phyloP scores from a whole-genome alignment of 2,888 invertebrate species.

The Synanthedon andrenaeformis region DNA sequence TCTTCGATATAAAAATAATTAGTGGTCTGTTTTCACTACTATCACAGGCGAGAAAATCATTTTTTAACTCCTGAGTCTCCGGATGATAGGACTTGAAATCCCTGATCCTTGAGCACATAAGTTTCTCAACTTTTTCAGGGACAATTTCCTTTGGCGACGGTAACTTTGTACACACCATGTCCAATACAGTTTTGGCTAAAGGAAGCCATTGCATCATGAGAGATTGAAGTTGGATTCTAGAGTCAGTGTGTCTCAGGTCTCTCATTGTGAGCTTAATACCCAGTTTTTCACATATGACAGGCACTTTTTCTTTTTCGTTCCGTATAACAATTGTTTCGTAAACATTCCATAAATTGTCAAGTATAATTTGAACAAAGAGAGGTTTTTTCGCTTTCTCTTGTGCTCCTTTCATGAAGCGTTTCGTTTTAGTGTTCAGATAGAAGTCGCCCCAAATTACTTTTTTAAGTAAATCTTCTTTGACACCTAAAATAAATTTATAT shows the following conservation, averaged over 20 bases:
- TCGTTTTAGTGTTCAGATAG: slow-evolving; percentile 87
- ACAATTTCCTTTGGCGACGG: slow-evolving; percentile 84
- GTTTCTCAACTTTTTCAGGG: slow-evolving; percentile 82
- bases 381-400: slow-evolving; percentile 93
- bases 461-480: slow-evolving; percentile 77
- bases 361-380: slow-evolving; percentile 89
- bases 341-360: slow-evolving; percentile 91
- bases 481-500: slow-evolving; percentile 49
- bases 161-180: slow-evolving; percentile 84
- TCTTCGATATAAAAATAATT: slow-evolving; percentile 87
- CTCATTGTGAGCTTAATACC: slow-evolving; percentile 80
- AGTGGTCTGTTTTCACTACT: slow-evolving; percentile 73
- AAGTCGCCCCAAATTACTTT: slow-evolving; percentile 95
- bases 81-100: slow-evolving; percentile 76
- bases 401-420: slow-evolving; percentile 87
- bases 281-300: slow-evolving; percentile 79
- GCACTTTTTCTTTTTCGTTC: slow-evolving; percentile 81
- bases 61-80: slow-evolving; percentile 78
- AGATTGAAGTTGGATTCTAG: slow-evolving; percentile 81
- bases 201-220: slow-evolving; percentile 93
- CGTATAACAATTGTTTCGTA: slow-evolving; percentile 85
- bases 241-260: slow-evolving; percentile 84
- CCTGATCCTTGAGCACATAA: slow-evolving; percentile 80
- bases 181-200: slow-evolving; percentile 82
- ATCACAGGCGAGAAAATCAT: slow-evolving; percentile 78